A percentile compares a stretch with the other conserved stretches of the same genome.
Evolutionary conservation across 2,797 vertebrate genomes (phyloP).

Genomic region (Lemur catta): DNA sequence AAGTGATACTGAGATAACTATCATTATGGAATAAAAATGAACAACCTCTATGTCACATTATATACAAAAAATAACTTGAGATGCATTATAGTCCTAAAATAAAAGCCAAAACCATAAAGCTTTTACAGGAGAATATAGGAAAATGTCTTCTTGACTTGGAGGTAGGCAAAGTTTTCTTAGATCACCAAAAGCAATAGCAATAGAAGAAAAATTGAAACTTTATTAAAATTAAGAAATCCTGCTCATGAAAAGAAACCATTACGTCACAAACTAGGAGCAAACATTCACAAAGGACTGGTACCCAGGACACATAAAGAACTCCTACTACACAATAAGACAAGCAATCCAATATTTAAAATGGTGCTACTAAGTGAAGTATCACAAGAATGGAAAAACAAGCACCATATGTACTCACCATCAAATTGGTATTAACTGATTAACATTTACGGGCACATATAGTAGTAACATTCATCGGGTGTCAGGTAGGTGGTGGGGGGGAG

Average conservation of each 20-base stretch:
- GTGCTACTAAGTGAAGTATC: too few species aligned
- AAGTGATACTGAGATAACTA: neutral
- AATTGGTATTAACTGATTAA: too few species aligned
- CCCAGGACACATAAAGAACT: neutral
- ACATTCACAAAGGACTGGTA: neutral
- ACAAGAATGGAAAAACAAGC: too few species aligned
- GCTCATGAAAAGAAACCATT: neutral
- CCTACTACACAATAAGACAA: neutral
- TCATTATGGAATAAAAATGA: neutral
- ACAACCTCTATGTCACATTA: neutral
- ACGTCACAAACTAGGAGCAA: neutral
- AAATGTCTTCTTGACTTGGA: neutral
- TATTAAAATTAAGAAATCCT: neutral
- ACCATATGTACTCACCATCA: too few species aligned
- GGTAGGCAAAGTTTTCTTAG: neutral
- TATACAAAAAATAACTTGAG: neutral
- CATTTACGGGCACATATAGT: too few species aligned
- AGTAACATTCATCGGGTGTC: too few species aligned
- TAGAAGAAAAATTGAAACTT: neutral
- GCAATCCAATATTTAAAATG: neutral
- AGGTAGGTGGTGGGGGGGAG: too few species aligned
- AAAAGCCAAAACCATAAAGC: neutral
- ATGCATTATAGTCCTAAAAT: neutral
- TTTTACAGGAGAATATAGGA: neutral
- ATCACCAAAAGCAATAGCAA: neutral